phyloP scores from a whole-genome alignment of 2,888 invertebrate species.

The Pogonocherus hispidulus region DNA sequence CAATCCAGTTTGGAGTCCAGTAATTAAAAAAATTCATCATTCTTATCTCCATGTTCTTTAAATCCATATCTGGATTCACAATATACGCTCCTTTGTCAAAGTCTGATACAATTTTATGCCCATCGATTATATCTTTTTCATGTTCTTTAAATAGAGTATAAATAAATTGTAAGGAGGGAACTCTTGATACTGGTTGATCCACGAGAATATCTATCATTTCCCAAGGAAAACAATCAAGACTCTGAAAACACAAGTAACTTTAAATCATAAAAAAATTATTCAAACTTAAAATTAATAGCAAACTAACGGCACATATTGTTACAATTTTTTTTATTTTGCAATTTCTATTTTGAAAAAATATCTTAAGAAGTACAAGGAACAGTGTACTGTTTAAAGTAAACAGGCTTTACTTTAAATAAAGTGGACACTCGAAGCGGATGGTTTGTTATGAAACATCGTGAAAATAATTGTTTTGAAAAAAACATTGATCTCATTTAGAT shows the following conservation, averaged over 20 bases:
- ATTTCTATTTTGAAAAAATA: no score
- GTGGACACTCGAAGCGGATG: no score
- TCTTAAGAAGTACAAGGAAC: no score
- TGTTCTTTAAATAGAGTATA: conserved; percentile 76
- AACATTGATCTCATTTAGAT: no score
- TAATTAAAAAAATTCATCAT: conserved; percentile 69
- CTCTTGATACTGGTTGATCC: conserved; percentile 79
- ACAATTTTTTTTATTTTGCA: no score
- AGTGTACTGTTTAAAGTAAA: no score
- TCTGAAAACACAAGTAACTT: conserved; percentile 67
- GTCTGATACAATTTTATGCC: conserved; percentile 71
- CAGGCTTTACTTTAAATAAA: no score
- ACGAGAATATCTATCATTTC: conserved; percentile 79
- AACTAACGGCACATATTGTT: no score
- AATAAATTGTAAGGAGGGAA: conserved; percentile 80
- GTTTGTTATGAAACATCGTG: no score
- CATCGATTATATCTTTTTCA: conserved; percentile 71
- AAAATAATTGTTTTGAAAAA: no score
- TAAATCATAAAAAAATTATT: no score
- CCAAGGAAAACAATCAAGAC: conserved; percentile 84
- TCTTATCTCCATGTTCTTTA: conserved; percentile 68
- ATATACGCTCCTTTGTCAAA: conserved; percentile 73
- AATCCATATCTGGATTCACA: conserved; percentile 77
- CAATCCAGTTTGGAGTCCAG: conserved; percentile 70
- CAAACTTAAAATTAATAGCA: no score